These are phyloP conservation scores for Sardina pilchardus DNA, from an alignment of 2,113 vertebrate species.

Conservation along the genomic window DNA sequence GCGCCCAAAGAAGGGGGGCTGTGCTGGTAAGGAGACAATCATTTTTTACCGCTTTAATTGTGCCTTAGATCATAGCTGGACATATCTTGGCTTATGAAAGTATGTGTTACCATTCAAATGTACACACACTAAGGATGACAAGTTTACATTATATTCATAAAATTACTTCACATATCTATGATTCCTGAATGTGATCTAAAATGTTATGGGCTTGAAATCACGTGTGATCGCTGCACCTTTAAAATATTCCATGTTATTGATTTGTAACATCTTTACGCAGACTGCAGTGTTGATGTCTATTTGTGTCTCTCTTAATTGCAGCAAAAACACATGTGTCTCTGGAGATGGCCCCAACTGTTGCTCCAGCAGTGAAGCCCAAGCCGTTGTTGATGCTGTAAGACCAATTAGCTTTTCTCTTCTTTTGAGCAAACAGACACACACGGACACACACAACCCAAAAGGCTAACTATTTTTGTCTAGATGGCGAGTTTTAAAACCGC, in stretches of 20 bases:
- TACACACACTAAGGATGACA: background rate
- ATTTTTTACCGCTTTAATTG: background rate
- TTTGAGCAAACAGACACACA: background rate
- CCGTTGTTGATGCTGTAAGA: constrained; percentile 64
- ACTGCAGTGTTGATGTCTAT: background rate
- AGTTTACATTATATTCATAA: background rate
- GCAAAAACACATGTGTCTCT: constrained; percentile 72
- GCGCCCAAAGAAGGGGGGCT: constrained; percentile 60
- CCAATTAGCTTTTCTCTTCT: background rate
- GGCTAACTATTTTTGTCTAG: background rate
- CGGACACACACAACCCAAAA: background rate
- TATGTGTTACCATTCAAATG: background rate
- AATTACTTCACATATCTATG: background rate
- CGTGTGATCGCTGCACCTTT: too few relatives aligned
- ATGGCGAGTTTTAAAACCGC: background rate
- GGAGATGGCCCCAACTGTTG: constrained; percentile 57
- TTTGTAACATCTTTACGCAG: background rate
- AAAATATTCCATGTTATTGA: background rate
- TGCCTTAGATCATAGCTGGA: background rate
- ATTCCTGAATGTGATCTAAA: background rate
- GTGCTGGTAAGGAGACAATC: constrained; percentile 63
- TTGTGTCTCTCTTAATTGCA: constrained; percentile 38
- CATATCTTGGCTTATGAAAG: background rate
- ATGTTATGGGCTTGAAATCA: too few relatives aligned
- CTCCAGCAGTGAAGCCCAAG: constrained; percentile 65